phyloP scores from a whole-genome alignment of 2,797 vertebrate species.

The Natrix natrix region DNA sequence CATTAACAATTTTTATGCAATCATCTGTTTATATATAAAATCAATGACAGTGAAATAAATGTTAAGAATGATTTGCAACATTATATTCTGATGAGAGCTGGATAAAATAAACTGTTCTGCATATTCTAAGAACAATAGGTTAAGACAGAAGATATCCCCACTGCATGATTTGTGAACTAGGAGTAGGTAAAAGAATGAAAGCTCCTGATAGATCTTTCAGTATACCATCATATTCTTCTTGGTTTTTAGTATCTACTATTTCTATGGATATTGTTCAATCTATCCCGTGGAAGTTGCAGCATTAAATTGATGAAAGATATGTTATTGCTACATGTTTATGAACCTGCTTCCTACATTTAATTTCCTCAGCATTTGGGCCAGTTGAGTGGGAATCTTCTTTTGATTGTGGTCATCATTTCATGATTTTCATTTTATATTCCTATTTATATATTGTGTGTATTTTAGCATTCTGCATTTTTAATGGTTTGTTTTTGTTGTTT shows the following conservation, averaged over 20 bases:
- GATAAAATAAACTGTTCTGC: neutral
- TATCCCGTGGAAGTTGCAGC: neutral
- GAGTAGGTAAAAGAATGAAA: neutral
- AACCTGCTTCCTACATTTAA: neutral
- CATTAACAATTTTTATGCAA: neutral
- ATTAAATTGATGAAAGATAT: neutral
- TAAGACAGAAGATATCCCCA: neutral
- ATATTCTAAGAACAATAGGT: neutral
- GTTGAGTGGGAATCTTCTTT: neutral
- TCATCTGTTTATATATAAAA: neutral
- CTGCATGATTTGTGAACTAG: neutral
- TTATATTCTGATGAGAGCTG: neutral
- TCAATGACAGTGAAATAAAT: neutral
- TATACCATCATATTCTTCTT: neutral
- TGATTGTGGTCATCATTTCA: neutral
- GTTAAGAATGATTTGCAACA: neutral
- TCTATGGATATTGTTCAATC: neutral
- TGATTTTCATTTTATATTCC: neutral
- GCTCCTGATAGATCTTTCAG: neutral
- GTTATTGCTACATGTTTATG: neutral
- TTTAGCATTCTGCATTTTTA: neutral
- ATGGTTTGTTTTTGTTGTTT: neutral
- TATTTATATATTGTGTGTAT: neutral
- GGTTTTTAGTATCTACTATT: neutral
- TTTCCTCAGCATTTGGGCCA: neutral